Base-by-base conservation (phyloP, 2,797 vertebrate species). In the Microcaecilia unicolor region DNA sequence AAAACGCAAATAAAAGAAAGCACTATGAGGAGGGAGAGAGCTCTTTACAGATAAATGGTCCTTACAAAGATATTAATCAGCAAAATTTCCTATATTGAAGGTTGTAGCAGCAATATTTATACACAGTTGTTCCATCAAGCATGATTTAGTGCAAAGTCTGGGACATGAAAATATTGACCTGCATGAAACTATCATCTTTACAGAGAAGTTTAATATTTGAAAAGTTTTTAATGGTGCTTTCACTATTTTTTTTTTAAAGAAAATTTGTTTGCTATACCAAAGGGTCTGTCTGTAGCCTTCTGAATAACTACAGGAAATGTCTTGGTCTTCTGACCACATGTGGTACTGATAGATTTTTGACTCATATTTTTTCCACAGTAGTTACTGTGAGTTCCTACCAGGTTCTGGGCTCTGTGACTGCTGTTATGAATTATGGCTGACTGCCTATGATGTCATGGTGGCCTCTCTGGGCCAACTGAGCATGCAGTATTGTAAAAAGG, bases 81-180 rank as follows among this genome's bases (percentile, higher is more conserved):
- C n/a, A n/a, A n/a, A n/a, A n/a, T n/a, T n/a, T 6, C 17, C 5
- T 6, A 13, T 2, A 10, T 9, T 8, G 14, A 9, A 3, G 8
- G 3, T 15, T 15, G 24, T 8, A 9, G 13, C 24, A 6, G 24
- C 15, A n/a, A 4, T 22, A n/a, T 22, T n/a, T 7, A n/a, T 12
- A 4, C 1, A 8, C 22, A 6, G 1, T n/a, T n/a, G 10, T 13
- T 18, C 5, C 8, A 1, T 0, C 1, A 7, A 18, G n/a, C n/a
- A 33, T 12, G 5, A 2, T 3, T 3, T 8, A 6, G 6, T 16
- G 20, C 22, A 18, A 0, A 0, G 21, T 32, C 10, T 9, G 19
- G 13, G 8, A 10, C 6, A 16, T 9, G 8, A 5, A 22, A 25
- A 8, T 1, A 13, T 5, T 10, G 15, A 5, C 19, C 20, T 4